phyloP scores from a whole-genome alignment of 2,797 vertebrate genomes.

The Sebastes hopkinsi region DNA sequence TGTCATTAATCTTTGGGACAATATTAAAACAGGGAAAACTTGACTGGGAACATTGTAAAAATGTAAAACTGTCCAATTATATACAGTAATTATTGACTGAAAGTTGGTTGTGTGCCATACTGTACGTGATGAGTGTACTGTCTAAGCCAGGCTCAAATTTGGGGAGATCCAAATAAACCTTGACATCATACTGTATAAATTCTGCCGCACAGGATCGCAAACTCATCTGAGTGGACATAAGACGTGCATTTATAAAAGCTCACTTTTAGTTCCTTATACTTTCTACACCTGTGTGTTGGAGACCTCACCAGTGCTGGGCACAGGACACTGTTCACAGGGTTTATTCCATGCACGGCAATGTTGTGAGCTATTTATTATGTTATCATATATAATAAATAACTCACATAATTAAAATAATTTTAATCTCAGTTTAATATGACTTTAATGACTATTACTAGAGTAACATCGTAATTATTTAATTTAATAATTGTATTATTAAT shows the following conservation, averaged over 20 bases:
- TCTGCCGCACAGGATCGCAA: too few species aligned
- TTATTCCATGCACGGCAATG: too few species aligned
- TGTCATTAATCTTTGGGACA: not conserved
- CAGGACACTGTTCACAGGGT: too few species aligned
- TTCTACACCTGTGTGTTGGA: too few species aligned
- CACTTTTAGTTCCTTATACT: too few species aligned
- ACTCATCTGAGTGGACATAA: too few species aligned
- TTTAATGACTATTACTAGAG: not conserved
- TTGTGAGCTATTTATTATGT: not conserved
- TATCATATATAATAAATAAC: not conserved
- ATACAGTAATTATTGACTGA: not conserved
- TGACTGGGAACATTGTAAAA: not conserved
- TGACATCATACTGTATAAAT: not conserved
- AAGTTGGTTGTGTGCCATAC: not conserved
- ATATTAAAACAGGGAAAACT: not conserved
- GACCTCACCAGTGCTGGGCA: too few species aligned
- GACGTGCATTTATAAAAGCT: too few species aligned
- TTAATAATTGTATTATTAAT: too few species aligned
- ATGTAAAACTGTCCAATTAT: not conserved
- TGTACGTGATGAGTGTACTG: not conserved
- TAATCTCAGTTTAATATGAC: not conserved
- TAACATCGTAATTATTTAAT: not conserved
- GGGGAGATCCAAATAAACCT: not conserved
- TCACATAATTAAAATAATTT: not conserved
- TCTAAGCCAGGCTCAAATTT: not conserved